A percentile compares a stretch with the other conserved stretches of the same genome.
These are phyloP conservation scores for Protosalanx chinensis DNA, from an alignment of 2,797 vertebrate genomes.

Conservation along the genomic window DNA sequence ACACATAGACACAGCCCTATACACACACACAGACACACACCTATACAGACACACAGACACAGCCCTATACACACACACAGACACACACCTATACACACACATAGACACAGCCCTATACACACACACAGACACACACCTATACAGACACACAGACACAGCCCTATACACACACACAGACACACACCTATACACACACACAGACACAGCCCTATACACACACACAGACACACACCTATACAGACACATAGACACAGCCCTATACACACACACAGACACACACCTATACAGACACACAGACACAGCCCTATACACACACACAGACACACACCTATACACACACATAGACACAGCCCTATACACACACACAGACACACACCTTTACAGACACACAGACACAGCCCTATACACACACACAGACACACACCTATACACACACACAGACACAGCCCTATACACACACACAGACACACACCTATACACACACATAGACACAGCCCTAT, in stretches of 20 bases:
- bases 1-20: slow-evolving; percentile 11
- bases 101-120: no score
- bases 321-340: slow-evolving; percentile 26
- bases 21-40: slow-evolving; percentile 17
- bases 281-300: no score
- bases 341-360: slow-evolving; percentile 1
- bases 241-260: slow-evolving; percentile 11
- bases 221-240: slow-evolving; percentile 15
- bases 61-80: slow-evolving; percentile 29
- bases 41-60: slow-evolving; percentile 37
- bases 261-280: background rate
- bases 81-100: no score
- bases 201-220: background rate
- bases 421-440: slow-evolving; percentile 23
- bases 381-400: no score
- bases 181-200: no score
- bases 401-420: background rate
- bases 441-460: slow-evolving; percentile 5
- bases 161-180: slow-evolving; percentile 6
- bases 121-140: background rate
- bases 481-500: no score
- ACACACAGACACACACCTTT: no score
- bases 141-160: slow-evolving; percentile 18
- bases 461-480: no score
- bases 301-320: background rate